These are phyloP conservation scores for Platycercus adscitus DNA, from an alignment of 2,113 vertebrate species.

Conservation along the genomic window DNA sequence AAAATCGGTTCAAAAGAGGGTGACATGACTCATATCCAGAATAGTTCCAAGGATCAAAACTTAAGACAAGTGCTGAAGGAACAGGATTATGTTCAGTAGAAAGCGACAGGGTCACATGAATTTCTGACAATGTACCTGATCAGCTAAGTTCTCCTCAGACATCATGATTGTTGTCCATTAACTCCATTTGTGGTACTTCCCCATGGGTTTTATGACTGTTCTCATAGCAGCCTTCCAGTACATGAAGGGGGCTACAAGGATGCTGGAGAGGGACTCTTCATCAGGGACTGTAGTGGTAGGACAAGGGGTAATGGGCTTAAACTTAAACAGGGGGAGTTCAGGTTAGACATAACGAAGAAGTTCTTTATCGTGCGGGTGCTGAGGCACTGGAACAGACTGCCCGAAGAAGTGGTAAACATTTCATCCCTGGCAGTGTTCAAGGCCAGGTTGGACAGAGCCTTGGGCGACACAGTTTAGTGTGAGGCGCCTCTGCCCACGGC, in stretches of 20 bases:
- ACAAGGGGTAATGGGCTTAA: background rate
- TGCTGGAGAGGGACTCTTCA: background rate
- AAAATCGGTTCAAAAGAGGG: slow-evolving; percentile 11
- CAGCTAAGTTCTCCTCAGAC: background rate
- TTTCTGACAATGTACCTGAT: background rate
- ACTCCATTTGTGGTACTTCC: background rate
- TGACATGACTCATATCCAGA: background rate
- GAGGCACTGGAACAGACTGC: background rate
- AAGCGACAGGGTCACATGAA: background rate
- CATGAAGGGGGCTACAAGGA: background rate
- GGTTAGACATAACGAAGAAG: background rate
- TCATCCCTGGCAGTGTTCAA: background rate
- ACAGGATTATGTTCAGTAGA: background rate
- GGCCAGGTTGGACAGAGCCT: background rate
- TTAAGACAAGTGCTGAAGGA: background rate
- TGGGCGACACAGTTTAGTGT: too few species aligned
- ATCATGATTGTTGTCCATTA: background rate
- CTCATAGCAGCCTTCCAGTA: background rate
- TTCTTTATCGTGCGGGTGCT: background rate
- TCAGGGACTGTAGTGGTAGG: background rate
- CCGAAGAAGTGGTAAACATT: too few species aligned
- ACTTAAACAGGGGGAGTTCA: background rate
- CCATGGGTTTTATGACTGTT: background rate
- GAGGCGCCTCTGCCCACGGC: background rate
- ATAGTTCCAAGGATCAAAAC: background rate